Percentiles rank a stretch among this genome's conserved stretches.
phyloP scores from a whole-genome alignment of 2,113 vertebrate species.

The Menura novaehollandiae region DNA sequence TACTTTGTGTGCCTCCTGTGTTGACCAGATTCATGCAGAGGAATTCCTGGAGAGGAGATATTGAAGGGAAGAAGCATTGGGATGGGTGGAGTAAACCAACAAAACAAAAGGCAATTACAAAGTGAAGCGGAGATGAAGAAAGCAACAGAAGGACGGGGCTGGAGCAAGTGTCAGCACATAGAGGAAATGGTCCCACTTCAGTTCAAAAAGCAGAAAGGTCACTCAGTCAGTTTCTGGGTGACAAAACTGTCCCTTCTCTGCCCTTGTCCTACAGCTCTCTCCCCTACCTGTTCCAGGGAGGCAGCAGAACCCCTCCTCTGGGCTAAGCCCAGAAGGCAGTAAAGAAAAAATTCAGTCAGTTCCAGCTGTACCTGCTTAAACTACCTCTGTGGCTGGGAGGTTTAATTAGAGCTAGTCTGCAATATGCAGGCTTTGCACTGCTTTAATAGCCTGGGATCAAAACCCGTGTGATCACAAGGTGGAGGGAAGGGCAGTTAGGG shows the following conservation, averaged over 20 bases:
- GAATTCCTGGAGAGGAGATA: constrained; percentile 12
- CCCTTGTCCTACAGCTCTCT: background rate
- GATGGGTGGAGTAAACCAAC: constrained; percentile 2
- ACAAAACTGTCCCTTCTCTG: background rate
- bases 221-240: background rate
- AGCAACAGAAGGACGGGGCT: background rate
- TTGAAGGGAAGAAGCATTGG: background rate
- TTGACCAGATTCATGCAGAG: background rate
- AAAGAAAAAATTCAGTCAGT: background rate
- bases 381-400: background rate
- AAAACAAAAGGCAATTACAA: constrained; percentile 19
- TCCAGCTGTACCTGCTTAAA: background rate
- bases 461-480: background rate
- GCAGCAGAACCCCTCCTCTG: background rate
- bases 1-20: background rate
- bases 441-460: background rate
- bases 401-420: background rate
- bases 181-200: background rate
- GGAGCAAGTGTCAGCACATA: background rate
- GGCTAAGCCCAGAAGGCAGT: background rate
- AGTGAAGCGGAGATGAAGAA: background rate
- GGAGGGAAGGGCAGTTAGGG: background rate
- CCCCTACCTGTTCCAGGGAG: background rate
- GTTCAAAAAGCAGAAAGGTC: constrained; percentile 19
- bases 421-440: background rate